Base-by-base conservation (phyloP, 2,113 vertebrate genomes). In the Pedetes capensis region DNA sequence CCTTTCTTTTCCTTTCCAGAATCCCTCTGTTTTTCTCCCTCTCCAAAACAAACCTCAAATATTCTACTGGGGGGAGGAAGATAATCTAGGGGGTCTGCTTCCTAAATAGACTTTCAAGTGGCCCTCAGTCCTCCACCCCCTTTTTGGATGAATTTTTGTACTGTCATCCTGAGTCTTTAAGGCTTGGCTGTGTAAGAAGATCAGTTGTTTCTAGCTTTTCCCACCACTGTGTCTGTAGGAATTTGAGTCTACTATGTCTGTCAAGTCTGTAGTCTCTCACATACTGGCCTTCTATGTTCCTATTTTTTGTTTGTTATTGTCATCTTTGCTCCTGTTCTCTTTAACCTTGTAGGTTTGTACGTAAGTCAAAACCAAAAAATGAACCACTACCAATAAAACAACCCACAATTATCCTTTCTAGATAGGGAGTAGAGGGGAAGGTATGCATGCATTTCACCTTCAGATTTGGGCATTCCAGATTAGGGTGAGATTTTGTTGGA, bases 31-130 rank as follows among this genome's bases (percentile, higher is more conserved):
- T 37, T 34, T 53, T 68, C 51, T 39, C 13, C 42, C 10, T 72
- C 57, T 8, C 68, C 91, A 71, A 94, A 84, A 22, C 27, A 79
- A 91, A 47, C 17, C 47, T 83, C 37, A 57, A 72, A 57, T 85
- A 86, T 72, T 84, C 68, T 42, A 7, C 61, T 49, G 13, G 37
- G 39, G 10, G 4, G 12, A 9, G 25, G n/a, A 61, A 86, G 76
- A 92, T 13, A n/a, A 51, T 47, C 32, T 57, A 23, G 63, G 14
- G 39, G 25, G 59, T 42, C 29, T 66, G 68, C 16, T 71, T 88
- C 59, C 47, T 55, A 64, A 74, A 16, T 23, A 80, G 34, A 79
- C 18, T 66, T 85, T 22, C 44, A 89, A 49, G 59, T 23, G 18
- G 20, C 27, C 29, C 10, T 88, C 53, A n/a, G 85, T 23, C 11